Evolutionary conservation across 2,888 invertebrate species (phyloP).

Genomic region (Hecatera dysodea): DNA sequence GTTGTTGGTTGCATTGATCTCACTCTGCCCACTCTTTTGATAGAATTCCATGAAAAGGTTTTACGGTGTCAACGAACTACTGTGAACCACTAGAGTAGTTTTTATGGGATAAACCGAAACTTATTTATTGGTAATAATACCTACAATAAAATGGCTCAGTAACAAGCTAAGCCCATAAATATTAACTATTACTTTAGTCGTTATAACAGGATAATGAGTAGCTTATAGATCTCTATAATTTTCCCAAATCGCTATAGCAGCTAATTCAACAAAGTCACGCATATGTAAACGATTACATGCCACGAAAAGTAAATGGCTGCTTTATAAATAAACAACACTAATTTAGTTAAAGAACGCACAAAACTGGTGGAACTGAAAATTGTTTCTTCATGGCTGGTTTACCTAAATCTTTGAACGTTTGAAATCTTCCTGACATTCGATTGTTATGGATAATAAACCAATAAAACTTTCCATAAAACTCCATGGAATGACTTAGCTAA

Average conservation of each 20-base stretch:
- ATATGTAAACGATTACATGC: constrained; percentile 54
- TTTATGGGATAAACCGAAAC: neutral
- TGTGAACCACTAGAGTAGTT: neutral
- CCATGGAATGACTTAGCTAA: constrained; percentile 14
- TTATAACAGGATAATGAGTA: constrained; percentile 40
- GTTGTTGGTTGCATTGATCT: neutral
- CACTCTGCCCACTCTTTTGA: neutral
- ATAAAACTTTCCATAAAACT: constrained; percentile 28
- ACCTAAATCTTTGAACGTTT: constrained; percentile 17
- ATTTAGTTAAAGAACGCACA: constrained; percentile 44
- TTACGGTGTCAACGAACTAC: constrained; percentile 4
- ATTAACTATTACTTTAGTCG: constrained; percentile 35
- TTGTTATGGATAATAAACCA: constrained; percentile 36
- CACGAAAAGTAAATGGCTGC: constrained; percentile 38
- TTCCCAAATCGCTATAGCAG: constrained; percentile 40
- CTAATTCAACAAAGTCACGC: constrained; percentile 57
- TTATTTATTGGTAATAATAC: constrained; percentile 5
- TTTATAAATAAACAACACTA: constrained; percentile 52
- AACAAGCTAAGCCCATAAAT: constrained; percentile 17
- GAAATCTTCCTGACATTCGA: constrained; percentile 9
- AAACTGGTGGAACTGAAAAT: constrained; percentile 25
- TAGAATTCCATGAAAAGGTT: neutral
- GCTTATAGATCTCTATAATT: constrained; percentile 55
- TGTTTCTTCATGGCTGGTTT: constrained; percentile 16
- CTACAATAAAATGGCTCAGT: constrained; percentile 13